phyloP scores from a whole-genome alignment of 2,113 vertebrate species.

The Sinocyclocheilus rhinocerous region DNA sequence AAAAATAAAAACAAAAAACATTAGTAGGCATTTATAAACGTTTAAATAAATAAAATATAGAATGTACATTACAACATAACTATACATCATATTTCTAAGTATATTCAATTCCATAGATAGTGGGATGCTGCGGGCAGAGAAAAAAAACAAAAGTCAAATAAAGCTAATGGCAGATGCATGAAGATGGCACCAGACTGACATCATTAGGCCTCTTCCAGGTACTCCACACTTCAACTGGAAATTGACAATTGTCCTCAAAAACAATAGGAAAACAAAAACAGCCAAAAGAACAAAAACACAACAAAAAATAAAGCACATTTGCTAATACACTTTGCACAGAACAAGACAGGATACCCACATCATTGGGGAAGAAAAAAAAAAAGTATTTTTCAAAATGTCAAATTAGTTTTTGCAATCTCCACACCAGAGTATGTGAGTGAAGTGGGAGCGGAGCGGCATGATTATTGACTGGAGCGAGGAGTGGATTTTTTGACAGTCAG shows the following conservation, averaged over 20 bases:
- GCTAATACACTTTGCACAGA: background rate
- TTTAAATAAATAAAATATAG: conserved; percentile 40
- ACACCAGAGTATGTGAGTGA: too few relatives aligned
- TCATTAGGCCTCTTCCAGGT: background rate
- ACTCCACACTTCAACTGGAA: conserved; percentile 18
- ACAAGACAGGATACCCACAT: conserved; percentile 15
- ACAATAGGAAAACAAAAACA: background rate
- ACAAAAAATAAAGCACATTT: conserved; percentile 71
- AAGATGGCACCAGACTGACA: conserved; percentile 26
- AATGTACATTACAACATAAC: background rate
- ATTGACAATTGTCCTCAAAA: background rate
- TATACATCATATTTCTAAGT: background rate
- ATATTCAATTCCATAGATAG: background rate
- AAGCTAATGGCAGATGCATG: conserved; percentile 15
- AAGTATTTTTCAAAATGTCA: background rate
- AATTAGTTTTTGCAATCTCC: background rate
- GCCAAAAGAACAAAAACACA: conserved; percentile 42
- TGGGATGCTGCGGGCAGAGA: background rate
- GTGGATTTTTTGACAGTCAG: too few relatives aligned
- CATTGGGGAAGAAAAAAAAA: conserved; percentile 69
- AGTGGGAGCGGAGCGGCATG: too few relatives aligned
- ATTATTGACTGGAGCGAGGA: too few relatives aligned
- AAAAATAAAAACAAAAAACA: conserved; percentile 43
- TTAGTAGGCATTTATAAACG: conserved; percentile 23
- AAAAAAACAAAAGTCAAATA: background rate